phyloP scores from a whole-genome alignment of 2,797 vertebrate species.

The Myotis myotis region DNA sequence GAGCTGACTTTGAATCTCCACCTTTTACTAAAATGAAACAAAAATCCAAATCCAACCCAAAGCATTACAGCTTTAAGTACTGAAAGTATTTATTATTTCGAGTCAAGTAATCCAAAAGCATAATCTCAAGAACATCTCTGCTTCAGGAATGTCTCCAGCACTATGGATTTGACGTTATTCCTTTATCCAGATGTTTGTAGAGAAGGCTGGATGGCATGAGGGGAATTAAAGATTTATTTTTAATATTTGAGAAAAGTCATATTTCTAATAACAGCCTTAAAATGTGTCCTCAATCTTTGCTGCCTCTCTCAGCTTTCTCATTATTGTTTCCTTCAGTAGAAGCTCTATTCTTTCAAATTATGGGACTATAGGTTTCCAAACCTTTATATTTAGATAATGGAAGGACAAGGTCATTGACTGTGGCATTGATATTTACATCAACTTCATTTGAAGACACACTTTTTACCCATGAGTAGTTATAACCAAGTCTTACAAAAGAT shows the following conservation, averaged over 20 bases:
- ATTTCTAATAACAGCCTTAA: constrained; percentile 84
- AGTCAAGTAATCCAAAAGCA: constrained; percentile 86
- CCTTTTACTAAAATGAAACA: constrained; percentile 88
- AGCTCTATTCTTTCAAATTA: constrained; percentile 49
- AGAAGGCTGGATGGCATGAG: constrained; percentile 80
- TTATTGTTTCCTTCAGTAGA: constrained; percentile 36
- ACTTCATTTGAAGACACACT: neutral
- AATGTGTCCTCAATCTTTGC: constrained; percentile 77
- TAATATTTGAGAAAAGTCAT: constrained; percentile 84
- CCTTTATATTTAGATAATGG: neutral
- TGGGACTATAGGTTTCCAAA: neutral
- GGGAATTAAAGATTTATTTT: constrained; percentile 86
- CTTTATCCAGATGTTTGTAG: constrained; percentile 86
- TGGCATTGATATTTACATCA: neutral
- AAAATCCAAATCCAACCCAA: constrained; percentile 86
- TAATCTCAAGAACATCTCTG: constrained; percentile 86
- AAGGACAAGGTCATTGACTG: neutral
- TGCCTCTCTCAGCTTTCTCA: constrained; percentile 70
- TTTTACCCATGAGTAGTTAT: neutral
- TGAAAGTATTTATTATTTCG: constrained; percentile 88
- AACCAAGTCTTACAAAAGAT: neutral
- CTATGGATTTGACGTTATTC: constrained; percentile 83
- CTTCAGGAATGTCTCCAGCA: constrained; percentile 84
- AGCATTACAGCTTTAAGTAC: constrained; percentile 87
- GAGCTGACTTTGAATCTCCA: constrained; percentile 81